These are phyloP conservation scores for Cataglyphis rosenhaueri DNA, from an alignment of 2,888 invertebrate genomes.

Conservation along the genomic window DNA sequence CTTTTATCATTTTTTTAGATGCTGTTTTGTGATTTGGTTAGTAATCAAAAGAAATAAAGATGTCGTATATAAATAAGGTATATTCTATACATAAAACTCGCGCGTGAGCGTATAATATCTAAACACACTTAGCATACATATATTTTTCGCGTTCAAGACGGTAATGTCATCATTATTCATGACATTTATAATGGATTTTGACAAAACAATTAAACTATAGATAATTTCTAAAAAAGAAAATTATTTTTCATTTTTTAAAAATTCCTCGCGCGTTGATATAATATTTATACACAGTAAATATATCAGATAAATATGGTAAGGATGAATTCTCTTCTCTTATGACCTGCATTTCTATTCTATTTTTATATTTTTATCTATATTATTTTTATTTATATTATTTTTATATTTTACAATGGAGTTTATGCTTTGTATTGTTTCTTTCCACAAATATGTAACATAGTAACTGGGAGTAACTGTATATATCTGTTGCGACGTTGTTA, in stretches of 20 bases:
- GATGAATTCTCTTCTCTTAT: not conserved
- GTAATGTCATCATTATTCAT: not conserved
- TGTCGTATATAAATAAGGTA: constrained; percentile 15
- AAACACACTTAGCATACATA: not conserved
- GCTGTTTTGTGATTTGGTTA: constrained; percentile 46
- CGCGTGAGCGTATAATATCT: not conserved
- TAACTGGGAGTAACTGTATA: not conserved
- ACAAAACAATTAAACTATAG: not conserved
- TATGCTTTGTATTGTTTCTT: not conserved
- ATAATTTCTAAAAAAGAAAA: constrained; percentile 11
- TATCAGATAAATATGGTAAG: not conserved
- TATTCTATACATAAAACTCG: constrained; percentile 12
- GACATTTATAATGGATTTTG: not conserved
- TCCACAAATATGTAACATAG: constrained; percentile 1
- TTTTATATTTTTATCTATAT: not conserved
- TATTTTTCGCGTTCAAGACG: not conserved
- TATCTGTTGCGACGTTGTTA: not conserved
- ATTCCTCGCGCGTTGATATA: not conserved
- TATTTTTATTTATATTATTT: not conserved
- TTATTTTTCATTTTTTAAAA: not conserved
- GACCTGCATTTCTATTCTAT: not conserved
- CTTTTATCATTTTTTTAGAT: constrained; percentile 60
- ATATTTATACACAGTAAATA: constrained; percentile 4
- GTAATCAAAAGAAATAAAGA: constrained; percentile 29
- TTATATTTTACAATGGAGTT: not conserved